These are phyloP conservation scores for Sitophilus oryzae DNA, from an alignment of 1,140 invertebrate species.

Conservation along the genomic window DNA sequence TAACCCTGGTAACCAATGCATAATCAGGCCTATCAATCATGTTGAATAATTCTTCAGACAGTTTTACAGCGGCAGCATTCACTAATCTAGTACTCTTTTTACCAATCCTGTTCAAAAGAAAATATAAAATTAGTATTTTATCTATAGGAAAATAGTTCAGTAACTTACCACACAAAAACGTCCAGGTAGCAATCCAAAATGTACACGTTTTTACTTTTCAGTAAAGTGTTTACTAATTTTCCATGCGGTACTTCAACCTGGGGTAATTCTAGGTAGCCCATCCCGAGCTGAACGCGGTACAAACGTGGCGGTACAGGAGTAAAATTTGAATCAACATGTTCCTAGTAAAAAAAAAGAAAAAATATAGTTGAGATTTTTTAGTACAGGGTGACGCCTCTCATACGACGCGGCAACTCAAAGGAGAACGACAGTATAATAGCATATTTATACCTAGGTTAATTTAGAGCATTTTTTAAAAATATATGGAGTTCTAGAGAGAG, in stretches of 20 bases:
- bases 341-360: constrained; percentile 47
- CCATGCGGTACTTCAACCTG: constrained; percentile 84
- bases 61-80: constrained; percentile 90
- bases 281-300: constrained; percentile 93
- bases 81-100: constrained; percentile 96
- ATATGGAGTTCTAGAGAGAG: too few species aligned
- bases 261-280: constrained; percentile 97
- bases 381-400: too few species aligned
- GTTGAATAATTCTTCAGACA: constrained; percentile 90
- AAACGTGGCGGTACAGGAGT: constrained; percentile 70
- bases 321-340: constrained; percentile 78
- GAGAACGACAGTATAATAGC: too few species aligned
- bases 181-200: constrained; percentile 94
- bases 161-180: constrained; percentile 94
- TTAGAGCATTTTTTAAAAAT: too few species aligned
- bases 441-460: too few species aligned
- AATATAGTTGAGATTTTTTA: not conserved
- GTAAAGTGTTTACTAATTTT: constrained; percentile 64
- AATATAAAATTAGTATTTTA: too few species aligned
- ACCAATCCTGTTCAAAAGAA: constrained; percentile 92
- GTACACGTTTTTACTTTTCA: constrained; percentile 93
- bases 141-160: not conserved
- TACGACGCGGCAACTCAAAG: too few species aligned
- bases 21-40: constrained; percentile 87
- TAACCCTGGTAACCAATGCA: constrained; percentile 82